Conservation (phyloP, 30 jellyfish, hydroid and myxozoan species). For the Chironex yamaguchii region DNA sequence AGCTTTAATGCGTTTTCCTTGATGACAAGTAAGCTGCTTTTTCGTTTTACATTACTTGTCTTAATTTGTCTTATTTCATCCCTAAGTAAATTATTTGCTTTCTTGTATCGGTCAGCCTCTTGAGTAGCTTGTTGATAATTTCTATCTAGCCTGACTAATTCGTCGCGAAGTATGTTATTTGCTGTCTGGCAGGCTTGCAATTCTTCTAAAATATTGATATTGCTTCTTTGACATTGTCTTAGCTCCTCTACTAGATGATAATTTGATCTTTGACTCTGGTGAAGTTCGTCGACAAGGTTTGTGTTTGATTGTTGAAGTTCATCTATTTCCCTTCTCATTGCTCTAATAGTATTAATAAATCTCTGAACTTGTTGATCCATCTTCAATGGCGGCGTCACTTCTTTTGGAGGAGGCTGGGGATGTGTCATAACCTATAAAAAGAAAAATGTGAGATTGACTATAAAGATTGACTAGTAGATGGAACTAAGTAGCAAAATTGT, state of each 20-base stretch:
- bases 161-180: conserved; percentile 55
- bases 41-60: neutral
- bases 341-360: neutral
- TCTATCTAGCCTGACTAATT: conserved; percentile 33
- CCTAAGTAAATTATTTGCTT: neutral
- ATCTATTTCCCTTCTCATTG: conserved; percentile 48
- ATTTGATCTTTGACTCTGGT: conserved; percentile 59
- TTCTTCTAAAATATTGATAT: conserved; percentile 55
- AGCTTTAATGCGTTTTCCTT: neutral
- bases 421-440: too few relatives aligned
- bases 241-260: conserved; percentile 40
- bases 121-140: neutral
- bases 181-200: conserved; percentile 79
- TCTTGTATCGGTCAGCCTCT: neutral
- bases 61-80: neutral
- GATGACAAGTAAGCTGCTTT: neutral
- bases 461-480: too few relatives aligned
- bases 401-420: too few relatives aligned
- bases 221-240: conserved; percentile 46
- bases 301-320: conserved; percentile 58
- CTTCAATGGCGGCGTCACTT: too few relatives aligned
- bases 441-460: too few relatives aligned
- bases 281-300: conserved; percentile 52
- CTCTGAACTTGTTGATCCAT: neutral
- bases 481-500: too few relatives aligned